Evolutionary conservation across 2,888 invertebrate genomes (phyloP), one percentile per base, ranked within the genome.

Genomic region (Odontocerum albicorne): DNA sequence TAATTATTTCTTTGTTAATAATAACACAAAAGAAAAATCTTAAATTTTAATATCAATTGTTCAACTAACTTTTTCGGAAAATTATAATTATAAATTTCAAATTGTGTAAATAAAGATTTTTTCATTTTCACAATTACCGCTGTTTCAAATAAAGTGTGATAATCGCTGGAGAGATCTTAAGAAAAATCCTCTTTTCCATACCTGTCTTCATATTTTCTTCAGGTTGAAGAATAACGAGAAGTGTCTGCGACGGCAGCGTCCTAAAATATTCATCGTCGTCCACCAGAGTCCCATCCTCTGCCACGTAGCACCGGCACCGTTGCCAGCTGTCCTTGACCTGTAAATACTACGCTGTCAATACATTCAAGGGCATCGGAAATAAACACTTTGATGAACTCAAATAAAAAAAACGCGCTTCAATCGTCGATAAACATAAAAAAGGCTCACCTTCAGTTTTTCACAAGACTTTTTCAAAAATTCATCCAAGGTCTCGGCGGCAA

Each of bases 211-310:
- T 81, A 65, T 75, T 72, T 63, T 81, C 79, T 61, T 76, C 72
- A 49, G 73, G 66, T 59, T 72, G 72, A 49, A 77, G 72, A 38
- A 81, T 69, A 55, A 91, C 83, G 53, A 92, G 79, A 12, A 90
- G 75, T 0, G 88, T 89, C 69, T 92, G 92, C 0, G 88, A 72
- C 43, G 87, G 84, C 49, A 92, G 66, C 1, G 87, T 88, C 59
- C 76, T 72, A 64, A 92, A 85, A 68, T 91, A 92, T 22, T 88
- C 88, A 63, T 92, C 87, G 64, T 86, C 88, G 38, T 85, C 83
- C 13, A 90, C 82, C 63, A 81, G 75, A 21, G 87, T 86, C 45
- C 89, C 89, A 70, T 90, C 88, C 62, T 79, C 75, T 16, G 83
- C 80, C 58, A 83, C 74, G 68, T 74, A 82, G 32, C 83, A 71